These are phyloP conservation scores for Pheucticus melanocephalus DNA, from an alignment of 2,113 vertebrate species.

Conservation along the genomic window DNA sequence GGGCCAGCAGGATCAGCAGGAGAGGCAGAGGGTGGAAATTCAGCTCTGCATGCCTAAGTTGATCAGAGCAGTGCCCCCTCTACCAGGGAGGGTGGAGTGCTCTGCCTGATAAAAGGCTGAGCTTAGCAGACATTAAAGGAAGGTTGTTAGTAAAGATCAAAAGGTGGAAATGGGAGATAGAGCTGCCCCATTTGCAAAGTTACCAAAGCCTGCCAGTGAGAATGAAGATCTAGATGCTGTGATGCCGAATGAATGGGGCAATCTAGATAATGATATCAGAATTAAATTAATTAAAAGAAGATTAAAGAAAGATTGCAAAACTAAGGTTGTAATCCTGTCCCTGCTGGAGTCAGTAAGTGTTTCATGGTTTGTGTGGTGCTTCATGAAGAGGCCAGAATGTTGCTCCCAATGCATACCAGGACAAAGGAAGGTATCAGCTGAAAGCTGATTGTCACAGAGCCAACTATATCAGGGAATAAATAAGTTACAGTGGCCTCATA, in stretches of 20 bases:
- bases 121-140: conserved; percentile 51
- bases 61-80: neutral
- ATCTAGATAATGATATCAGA: conserved; percentile 51
- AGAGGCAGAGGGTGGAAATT: neutral
- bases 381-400: neutral
- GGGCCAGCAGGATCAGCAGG: neutral
- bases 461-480: neutral
- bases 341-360: neutral
- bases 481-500: neutral
- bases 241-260: conserved; percentile 36
- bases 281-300: conserved; percentile 63
- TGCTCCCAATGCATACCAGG: neutral
- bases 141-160: conserved; percentile 40
- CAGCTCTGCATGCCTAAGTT: neutral
- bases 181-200: conserved; percentile 43
- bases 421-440: neutral
- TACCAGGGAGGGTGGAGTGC: conserved; percentile 23
- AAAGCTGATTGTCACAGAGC: neutral
- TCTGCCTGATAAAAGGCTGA: conserved; percentile 29
- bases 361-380: neutral
- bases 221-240: conserved; percentile 17
- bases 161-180: conserved; percentile 39
- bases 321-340: neutral
- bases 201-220: conserved; percentile 26
- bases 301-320: conserved; percentile 60